These are phyloP conservation scores for Xestoiulus laeticollis DNA, from an alignment of 2,888 invertebrate genomes.

Conservation along the genomic window DNA sequence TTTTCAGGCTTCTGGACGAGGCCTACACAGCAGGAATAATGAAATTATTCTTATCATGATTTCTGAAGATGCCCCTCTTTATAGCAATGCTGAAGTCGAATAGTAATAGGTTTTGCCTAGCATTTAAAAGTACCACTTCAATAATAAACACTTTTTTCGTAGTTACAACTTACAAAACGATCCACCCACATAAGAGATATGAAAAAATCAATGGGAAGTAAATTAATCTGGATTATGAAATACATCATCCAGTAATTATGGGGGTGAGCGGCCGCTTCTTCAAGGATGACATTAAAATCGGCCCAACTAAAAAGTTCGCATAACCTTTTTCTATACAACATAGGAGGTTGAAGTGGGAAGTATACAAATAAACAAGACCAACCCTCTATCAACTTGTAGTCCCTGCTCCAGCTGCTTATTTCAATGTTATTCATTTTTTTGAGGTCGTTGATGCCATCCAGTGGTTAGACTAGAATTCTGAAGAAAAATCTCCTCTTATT, in stretches of 20 bases:
- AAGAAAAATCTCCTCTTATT: background rate
- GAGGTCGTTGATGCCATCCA: slow-evolving; percentile 5
- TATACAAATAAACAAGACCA: background rate
- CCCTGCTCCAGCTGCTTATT: background rate
- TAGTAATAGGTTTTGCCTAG: background rate
- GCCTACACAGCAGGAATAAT: background rate
- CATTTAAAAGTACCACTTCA: background rate
- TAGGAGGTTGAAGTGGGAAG: background rate
- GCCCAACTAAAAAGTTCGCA: background rate
- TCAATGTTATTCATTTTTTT: slow-evolving; percentile 21
- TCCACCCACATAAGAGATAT: background rate
- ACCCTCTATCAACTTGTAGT: background rate
- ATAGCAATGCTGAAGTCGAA: background rate
- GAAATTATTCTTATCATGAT: background rate
- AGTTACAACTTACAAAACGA: background rate
- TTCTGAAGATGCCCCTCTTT: background rate
- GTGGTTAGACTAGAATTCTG: background rate
- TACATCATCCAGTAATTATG: background rate
- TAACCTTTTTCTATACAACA: background rate
- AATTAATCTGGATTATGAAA: background rate
- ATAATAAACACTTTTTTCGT: slow-evolving; percentile 5
- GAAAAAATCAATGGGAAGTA: slow-evolving; percentile 28
- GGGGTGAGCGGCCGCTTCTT: slow-evolving; percentile 4
- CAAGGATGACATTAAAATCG: slow-evolving; percentile 23
- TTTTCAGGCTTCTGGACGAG: background rate